Evolutionary conservation across 2,888 invertebrate species (phyloP).

Genomic region (Thereva nobilitata): DNA sequence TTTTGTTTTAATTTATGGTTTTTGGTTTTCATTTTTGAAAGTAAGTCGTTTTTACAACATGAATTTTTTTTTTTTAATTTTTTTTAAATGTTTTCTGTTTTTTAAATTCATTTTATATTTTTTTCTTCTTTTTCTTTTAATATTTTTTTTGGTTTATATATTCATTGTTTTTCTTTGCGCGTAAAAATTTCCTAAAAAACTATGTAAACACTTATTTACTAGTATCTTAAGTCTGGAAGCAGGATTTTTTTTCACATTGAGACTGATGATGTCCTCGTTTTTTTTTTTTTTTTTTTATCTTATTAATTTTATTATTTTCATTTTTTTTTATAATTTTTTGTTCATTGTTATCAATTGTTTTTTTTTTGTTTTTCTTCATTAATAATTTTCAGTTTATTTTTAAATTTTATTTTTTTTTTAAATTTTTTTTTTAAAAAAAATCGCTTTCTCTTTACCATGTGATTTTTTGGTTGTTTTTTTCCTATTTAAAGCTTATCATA

Average conservation of each 20-base stretch:
- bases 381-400: too few relatives aligned
- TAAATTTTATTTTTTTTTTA: too few relatives aligned
- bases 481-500: too few relatives aligned
- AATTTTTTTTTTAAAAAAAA: too few relatives aligned
- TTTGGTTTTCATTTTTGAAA: not conserved
- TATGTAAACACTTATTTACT: slow-evolving; percentile 47
- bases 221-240: slow-evolving; percentile 49
- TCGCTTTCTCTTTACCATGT: too few relatives aligned
- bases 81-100: slow-evolving; percentile 17
- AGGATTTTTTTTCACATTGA: slow-evolving; percentile 40
- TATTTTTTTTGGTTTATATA: slow-evolving; percentile 29
- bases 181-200: slow-evolving; percentile 36
- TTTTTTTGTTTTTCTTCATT: slow-evolving; percentile 15
- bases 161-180: slow-evolving; percentile 30
- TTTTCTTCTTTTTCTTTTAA: too few relatives aligned
- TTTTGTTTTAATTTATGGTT: too few relatives aligned
- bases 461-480: too few relatives aligned
- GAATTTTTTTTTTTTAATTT: slow-evolving; percentile 18
- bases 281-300: slow-evolving; percentile 18
- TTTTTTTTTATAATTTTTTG: slow-evolving; percentile 20
- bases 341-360: slow-evolving; percentile 11
- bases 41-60: slow-evolving; percentile 3
- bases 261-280: slow-evolving; percentile 33
- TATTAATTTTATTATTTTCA: not conserved
- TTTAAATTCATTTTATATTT: too few relatives aligned